Evolutionary conservation across 2,113 vertebrate species (phyloP).

Genomic region (Xiphophorus hellerii): DNA sequence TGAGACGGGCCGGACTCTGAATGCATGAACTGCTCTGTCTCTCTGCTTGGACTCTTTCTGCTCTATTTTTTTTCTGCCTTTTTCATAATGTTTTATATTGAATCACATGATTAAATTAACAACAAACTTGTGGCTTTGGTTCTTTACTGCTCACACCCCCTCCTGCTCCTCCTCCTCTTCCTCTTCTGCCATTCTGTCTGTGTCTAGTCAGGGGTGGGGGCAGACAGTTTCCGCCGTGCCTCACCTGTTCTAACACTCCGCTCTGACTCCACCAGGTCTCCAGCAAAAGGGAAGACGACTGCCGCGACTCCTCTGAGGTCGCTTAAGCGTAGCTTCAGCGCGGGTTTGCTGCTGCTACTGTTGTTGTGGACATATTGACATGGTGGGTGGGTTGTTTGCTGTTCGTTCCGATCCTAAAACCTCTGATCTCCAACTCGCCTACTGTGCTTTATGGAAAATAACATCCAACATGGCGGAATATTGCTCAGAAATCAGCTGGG

Average conservation of each 20-base stretch:
- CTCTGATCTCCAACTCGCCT: background rate
- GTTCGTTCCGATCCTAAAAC: too few species aligned
- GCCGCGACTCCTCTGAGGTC: slow-evolving; percentile 27
- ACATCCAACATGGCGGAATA: background rate
- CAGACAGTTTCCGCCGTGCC: background rate
- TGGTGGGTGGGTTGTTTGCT: background rate
- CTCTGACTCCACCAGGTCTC: slow-evolving; percentile 64
- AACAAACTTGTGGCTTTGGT: slow-evolving; percentile 44
- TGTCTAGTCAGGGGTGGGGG: background rate
- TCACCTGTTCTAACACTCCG: slow-evolving; percentile 36
- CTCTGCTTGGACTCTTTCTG: slow-evolving; percentile 26
- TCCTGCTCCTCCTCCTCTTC: background rate
- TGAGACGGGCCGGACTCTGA: background rate
- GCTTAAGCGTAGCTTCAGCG: slow-evolving; percentile 25
- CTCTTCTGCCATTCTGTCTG: background rate
- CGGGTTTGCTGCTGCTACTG: background rate
- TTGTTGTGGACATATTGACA: background rate
- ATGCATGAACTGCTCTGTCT: slow-evolving; percentile 16
- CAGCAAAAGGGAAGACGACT: slow-evolving; percentile 49
- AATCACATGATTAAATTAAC: slow-evolving; percentile 69
- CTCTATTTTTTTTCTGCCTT: slow-evolving; percentile 30
- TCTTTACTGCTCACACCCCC: slow-evolving; percentile 34
- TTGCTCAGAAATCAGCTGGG: background rate
- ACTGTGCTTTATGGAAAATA: background rate
- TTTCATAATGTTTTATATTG: slow-evolving; percentile 71